Conservation (phyloP, 2,113 vertebrate species). For the Chaetura pelagica region DNA sequence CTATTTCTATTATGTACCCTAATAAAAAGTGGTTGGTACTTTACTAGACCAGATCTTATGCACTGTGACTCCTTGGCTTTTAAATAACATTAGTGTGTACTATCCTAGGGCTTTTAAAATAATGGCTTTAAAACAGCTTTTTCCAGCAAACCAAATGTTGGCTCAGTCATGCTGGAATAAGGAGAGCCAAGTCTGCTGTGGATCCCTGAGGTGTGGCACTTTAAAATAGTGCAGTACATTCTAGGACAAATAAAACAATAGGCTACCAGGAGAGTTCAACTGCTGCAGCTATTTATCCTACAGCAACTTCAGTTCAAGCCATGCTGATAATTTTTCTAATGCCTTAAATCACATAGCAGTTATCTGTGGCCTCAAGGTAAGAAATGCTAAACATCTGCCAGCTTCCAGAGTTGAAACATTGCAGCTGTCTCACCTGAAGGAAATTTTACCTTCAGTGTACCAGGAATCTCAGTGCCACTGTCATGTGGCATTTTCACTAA, state of each 20-base stretch:
- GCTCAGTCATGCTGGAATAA: slow-evolving; percentile 10
- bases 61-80: neutral
- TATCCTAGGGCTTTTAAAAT: neutral
- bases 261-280: slow-evolving; percentile 31
- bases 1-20: neutral
- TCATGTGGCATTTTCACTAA: neutral
- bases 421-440: neutral
- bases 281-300: slow-evolving; percentile 53
- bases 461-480: neutral
- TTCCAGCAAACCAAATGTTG: neutral
- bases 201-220: slow-evolving; percentile 4
- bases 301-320: slow-evolving; percentile 51
- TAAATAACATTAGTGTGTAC: neutral
- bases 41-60: neutral
- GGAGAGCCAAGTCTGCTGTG: neutral
- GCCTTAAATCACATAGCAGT: slow-evolving; percentile 75
- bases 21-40: neutral
- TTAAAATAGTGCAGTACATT: slow-evolving; percentile 28
- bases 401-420: slow-evolving; percentile 53
- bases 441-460: slow-evolving; percentile 14
- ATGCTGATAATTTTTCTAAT: slow-evolving; percentile 56
- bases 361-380: slow-evolving; percentile 51
- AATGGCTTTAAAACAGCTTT: slow-evolving; percentile 13
- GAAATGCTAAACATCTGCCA: slow-evolving; percentile 63
- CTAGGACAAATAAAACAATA: slow-evolving; percentile 44